Evolutionary conservation across 2,888 invertebrate species (phyloP).

Genomic region (Blera fallax): DNA sequence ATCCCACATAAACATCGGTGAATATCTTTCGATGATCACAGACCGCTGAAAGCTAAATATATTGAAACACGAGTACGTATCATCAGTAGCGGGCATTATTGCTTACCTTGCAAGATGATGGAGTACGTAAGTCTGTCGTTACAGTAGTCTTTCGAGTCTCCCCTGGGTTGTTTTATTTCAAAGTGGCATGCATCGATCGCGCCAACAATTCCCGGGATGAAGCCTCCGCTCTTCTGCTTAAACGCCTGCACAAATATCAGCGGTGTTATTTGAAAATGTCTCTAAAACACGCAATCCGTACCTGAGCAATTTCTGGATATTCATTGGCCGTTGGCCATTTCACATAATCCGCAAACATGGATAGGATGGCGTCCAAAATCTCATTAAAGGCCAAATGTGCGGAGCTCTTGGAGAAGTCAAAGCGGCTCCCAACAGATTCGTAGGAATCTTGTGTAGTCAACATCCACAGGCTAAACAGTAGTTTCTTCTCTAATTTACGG

Average conservation of each 20-base stretch:
- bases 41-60: conserved; percentile 6
- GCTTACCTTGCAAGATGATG: conserved; percentile 39
- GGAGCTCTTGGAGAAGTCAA: conserved; percentile 1
- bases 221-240: conserved; percentile 27
- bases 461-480: conserved; percentile 28
- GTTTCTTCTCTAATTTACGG: conserved; percentile 11
- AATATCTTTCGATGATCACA: conserved; percentile 51
- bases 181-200: conserved; percentile 40
- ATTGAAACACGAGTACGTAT: background rate
- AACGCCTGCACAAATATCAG: conserved; percentile 11
- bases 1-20: conserved; percentile 41
- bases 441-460: conserved; percentile 1
- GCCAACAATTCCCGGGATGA: conserved; percentile 34
- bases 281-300: background rate
- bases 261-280: background rate
- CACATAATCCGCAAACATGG: conserved; percentile 19
- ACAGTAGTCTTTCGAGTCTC: background rate
- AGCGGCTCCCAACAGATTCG: background rate
- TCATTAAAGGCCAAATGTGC: conserved; percentile 21
- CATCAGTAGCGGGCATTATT: too few relatives aligned
- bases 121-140: background rate
- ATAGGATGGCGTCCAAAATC: conserved; percentile 2
- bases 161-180: conserved; percentile 13
- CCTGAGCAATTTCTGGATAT: conserved; percentile 32
- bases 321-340: conserved; percentile 28